Base-by-base conservation (phyloP, 1,140 invertebrate species). In the Drosophila burlai region DNA sequence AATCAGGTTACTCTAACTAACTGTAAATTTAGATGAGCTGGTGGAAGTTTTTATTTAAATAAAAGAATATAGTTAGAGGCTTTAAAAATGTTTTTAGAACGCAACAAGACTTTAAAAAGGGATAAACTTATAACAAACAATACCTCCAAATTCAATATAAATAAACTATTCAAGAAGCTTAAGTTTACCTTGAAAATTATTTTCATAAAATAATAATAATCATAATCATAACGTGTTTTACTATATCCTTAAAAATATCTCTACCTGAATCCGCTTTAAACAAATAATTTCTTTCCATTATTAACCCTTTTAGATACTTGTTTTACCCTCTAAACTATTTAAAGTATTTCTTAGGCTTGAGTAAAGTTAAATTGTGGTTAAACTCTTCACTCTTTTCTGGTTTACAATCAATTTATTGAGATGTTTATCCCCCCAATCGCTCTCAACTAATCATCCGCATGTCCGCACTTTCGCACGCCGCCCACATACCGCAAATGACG, bases 351-450 rank as follows among this genome's bases (percentile, higher is more conserved):
- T 16, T n/a, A 43, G 13, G 29, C 47, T 62, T 16, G 31, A 47
- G 8, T n/a, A 13, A 7, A 42, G 4, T 18, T 36, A 67, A 43
- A 43, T 52, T 29, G 36, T 36, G 46, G 29, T 43, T 8, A 34
- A 34, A 11, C 29, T 43, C 18, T 21, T 13, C 1, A 21, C 16
- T 26, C 31, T 21, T 40, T 18, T 38, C 24, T 73, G 40, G 71
- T 50, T 61, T 71, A 34, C 50, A 73, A 75, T 76, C 43, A 49
- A 46, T 57, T 73, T 47, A 57, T 63, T 65, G 52, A 66, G 52
- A 57, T 76, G 46, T 42, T 66, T 76, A 76, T 77, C 54, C 47
- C 11, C 10, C 50, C 73, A 76, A 76, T 76, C 59, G 54, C 62
- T 54, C 34, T 67, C 50, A 76, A 59, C 62, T 66, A 58, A 76